Evolutionary conservation across 2,888 invertebrate species (phyloP).

Genomic region (Chrysina gloriosa): DNA sequence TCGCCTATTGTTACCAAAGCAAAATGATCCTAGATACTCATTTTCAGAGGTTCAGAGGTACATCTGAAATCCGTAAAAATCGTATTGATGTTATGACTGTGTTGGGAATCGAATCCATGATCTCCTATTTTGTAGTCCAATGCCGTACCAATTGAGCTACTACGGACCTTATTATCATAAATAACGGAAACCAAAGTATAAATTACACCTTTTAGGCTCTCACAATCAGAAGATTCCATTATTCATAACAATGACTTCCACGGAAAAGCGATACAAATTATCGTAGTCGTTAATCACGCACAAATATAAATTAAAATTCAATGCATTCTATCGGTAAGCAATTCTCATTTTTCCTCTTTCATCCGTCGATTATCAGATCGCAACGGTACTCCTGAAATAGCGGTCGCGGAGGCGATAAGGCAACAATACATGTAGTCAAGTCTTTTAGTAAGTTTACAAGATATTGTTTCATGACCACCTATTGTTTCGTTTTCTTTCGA

Average conservation of each 20-base stretch:
- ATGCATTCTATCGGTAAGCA: neutral
- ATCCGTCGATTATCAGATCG: neutral
- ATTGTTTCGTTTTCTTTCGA: slow-evolving; percentile 14
- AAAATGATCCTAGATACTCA: no score
- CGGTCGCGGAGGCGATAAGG: slow-evolving; percentile 1
- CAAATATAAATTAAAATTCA: neutral
- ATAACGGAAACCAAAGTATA: no score
- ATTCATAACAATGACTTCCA: neutral
- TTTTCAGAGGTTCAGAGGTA: no score
- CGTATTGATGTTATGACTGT: no score
- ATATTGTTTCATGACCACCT: slow-evolving; percentile 1
- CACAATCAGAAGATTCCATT: neutral
- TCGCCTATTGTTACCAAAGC: no score
- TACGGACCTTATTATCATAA: no score
- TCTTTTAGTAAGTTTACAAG: slow-evolving; percentile 7
- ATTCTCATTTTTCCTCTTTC: slow-evolving; percentile 2
- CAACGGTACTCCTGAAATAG: slow-evolving; percentile 11
- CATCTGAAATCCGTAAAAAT: no score
- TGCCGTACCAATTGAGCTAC: no score
- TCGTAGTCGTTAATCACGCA: neutral
- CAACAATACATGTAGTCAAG: neutral
- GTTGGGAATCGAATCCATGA: no score
- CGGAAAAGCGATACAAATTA: neutral
- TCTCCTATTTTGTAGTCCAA: no score
- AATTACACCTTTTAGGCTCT: no score